phyloP scores from a whole-genome alignment of 1,140 invertebrate species.

The Epicauta chinensis region DNA sequence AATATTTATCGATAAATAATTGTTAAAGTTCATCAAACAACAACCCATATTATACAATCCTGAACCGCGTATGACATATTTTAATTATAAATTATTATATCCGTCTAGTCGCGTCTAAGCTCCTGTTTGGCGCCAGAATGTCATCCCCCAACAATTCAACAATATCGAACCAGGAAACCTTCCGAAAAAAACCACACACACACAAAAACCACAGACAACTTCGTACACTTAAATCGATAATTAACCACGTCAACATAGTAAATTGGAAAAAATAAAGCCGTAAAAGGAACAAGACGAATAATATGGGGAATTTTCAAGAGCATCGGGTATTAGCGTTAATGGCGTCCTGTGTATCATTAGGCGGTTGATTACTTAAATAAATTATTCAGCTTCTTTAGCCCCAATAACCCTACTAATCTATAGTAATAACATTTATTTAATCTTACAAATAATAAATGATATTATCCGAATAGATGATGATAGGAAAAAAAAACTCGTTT shows the following conservation, averaged over 20 bases:
- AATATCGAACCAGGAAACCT: constrained; percentile 1
- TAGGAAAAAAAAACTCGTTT: no score
- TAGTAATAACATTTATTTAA: constrained; percentile 8
- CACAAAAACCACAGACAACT: constrained; percentile 1
- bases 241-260: neutral
- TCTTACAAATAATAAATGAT: constrained; percentile 1
- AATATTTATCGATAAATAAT: no score
- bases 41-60: neutral
- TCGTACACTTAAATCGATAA: constrained; percentile 6
- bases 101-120: neutral
- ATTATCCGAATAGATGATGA: no score
- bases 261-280: no score
- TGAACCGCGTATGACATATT: constrained; percentile 8
- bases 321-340: no score
- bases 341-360: constrained; percentile 4
- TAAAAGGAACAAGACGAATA: no score
- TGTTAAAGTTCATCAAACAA: no score
- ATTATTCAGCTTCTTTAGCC: constrained; percentile 5
- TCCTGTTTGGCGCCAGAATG: neutral
- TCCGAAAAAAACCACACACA: neutral
- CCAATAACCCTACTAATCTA: neutral
- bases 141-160: neutral
- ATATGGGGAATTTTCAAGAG: no score
- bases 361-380: constrained; percentile 10
- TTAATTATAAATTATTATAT: constrained; percentile 6